Evolutionary conservation across 2,888 invertebrate species (phyloP), one percentile per base, ranked within the genome.

Genomic region (Melanotus villosus): DNA sequence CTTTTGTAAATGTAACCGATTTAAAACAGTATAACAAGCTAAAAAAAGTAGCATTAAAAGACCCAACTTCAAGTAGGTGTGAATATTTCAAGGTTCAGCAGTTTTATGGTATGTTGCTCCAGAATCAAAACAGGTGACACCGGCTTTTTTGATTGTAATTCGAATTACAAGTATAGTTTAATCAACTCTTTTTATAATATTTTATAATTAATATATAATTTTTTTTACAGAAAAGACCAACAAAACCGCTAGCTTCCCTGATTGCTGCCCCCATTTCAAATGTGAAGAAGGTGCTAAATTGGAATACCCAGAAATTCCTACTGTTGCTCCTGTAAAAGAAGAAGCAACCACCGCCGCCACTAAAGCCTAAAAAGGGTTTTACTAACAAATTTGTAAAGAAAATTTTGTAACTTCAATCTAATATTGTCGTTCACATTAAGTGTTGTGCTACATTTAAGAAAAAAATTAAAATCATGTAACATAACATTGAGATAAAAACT

Each of bases 161-260:
- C n/a, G n/a, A n/a, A n/a, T n/a, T n/a, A n/a, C n/a, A n/a, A n/a
- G n/a, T n/a, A n/a, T n/a, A n/a, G n/a, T n/a, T n/a, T n/a, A n/a
- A n/a, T n/a, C n/a, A n/a, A n/a, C n/a, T n/a, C n/a, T n/a, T n/a
- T n/a, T n/a, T n/a, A n/a, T n/a, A n/a, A n/a, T n/a, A n/a, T n/a
- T n/a, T n/a, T n/a, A n/a, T n/a, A n/a, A n/a, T n/a, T n/a, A n/a
- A n/a, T n/a, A n/a, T n/a, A n/a, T n/a, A n/a, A n/a, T n/a, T 26
- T 26, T 26, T 41, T 1, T 87, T 84, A 57, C 89, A 85, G 94
- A 94, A 4, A 94, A 93, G 84, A 95, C 95, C 80, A 95, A 95
- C 89, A 95, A 95, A 85, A 94, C 95, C 6, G 95, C 95, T 1
- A 86, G 92, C 0, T 96, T 95, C 91, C 96, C 96, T 5, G 89